These are phyloP conservation scores for Heteractis magnifica DNA, from an alignment of 92 coral and sea anemone genomes.

Conservation along the genomic window DNA sequence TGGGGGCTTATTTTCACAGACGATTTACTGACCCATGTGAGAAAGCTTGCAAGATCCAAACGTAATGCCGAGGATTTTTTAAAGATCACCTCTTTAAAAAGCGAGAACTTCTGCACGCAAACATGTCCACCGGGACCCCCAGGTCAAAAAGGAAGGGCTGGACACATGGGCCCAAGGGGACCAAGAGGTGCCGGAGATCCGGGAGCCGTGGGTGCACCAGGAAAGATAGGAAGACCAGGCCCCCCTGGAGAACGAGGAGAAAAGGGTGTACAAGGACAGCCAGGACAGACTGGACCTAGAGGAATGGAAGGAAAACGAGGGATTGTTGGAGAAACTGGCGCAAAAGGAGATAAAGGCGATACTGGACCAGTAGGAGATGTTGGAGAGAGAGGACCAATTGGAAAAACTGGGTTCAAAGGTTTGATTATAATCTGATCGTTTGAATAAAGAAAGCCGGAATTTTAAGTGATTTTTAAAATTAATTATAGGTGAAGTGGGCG, in stretches of 20 bases:
- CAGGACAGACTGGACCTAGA: constrained; percentile 10
- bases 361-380: background rate
- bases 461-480: background rate
- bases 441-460: background rate
- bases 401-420: background rate
- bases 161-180: constrained; percentile 3
- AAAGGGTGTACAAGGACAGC: constrained; percentile 8
- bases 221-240: background rate
- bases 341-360: constrained; percentile 5
- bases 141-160: background rate
- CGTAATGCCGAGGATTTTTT: constrained; percentile 6
- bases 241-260: constrained; percentile 9
- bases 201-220: background rate
- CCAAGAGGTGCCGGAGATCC: constrained; percentile 5
- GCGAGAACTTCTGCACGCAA: background rate
- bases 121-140: background rate
- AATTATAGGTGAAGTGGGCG: background rate
- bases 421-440: background rate
- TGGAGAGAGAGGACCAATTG: background rate
- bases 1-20: background rate
- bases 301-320: constrained; percentile 7
- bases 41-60: background rate
- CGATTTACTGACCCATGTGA: background rate
- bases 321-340: constrained; percentile 2
- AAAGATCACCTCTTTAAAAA: background rate